Percentiles rank a stretch among this genome's conserved stretches.
phyloP scores from a whole-genome alignment of 92 coral and sea anemone species.

The Epizoanthus ramosus region DNA sequence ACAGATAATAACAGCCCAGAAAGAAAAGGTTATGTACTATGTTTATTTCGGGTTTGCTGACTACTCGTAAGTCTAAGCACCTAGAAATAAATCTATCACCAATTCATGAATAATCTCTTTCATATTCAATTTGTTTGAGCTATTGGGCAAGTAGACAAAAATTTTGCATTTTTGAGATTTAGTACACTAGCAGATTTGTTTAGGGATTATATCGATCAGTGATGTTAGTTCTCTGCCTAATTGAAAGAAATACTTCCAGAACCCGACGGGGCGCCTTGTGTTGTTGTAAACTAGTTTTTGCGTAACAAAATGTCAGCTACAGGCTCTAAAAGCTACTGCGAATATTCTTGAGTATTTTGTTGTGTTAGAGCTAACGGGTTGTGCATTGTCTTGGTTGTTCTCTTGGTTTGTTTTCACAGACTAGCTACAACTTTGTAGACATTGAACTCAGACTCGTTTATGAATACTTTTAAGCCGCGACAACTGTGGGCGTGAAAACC shows the following conservation, averaged over 20 bases:
- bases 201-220: slow-evolving; percentile 21
- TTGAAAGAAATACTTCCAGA: slow-evolving; percentile 30
- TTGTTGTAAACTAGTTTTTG: background rate
- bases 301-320: background rate
- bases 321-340: background rate
- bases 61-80: background rate
- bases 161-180: slow-evolving; percentile 3
- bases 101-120: background rate
- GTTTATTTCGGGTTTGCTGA: background rate
- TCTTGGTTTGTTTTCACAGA: background rate
- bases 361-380: background rate
- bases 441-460: slow-evolving; percentile 29
- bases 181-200: slow-evolving; percentile 32
- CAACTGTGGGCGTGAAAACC: slow-evolving; percentile 6
- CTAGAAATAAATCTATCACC: background rate
- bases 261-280: slow-evolving; percentile 29
- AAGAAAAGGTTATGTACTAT: background rate
- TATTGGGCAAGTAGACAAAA: background rate
- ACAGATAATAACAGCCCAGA: background rate
- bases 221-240: slow-evolving; percentile 22
- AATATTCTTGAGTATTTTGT: background rate
- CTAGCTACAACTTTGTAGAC: background rate
- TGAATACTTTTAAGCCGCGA: slow-evolving; percentile 36
- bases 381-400: background rate
- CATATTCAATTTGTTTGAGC: background rate